Evolutionary conservation across 2,113 vertebrate species (phyloP), one percentile per base, ranked within the genome.

Genomic region (Balaeniceps rex): DNA sequence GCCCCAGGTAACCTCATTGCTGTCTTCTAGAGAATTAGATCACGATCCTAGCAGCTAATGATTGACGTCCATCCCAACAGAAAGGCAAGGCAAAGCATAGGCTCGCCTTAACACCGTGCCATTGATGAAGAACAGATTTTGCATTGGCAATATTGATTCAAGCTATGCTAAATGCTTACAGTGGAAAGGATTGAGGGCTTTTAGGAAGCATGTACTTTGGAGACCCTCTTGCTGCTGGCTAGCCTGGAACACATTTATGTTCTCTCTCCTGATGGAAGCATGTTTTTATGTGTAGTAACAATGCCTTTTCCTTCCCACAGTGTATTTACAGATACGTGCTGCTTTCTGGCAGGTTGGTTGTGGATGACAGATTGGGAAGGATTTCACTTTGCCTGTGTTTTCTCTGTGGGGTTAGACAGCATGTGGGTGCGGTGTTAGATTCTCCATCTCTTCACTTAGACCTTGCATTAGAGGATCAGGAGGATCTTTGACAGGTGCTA

Each of bases 61-160:
- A 95, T 75, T 95, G 97, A 92, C 25, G 60, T 93, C 90, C 89
- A 79, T 97, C 19, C 24, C 69, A 95, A 38, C 77, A 97, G 93
- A 97, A 97, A 97, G 94, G 94, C 94, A 93, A 96, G 36, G 55
- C 54, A 77, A 61, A 74, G 31, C 29, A 57, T 57, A 71, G 12
- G 57, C 93, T 98, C 78, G 12, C 88, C 94, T 69, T 70, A 96
- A 44, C 54, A 71, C 85, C 70, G 85, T 95, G 94, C 65, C 7
- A 12, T 72, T 97, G 92, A 97, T 96, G 96, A 97, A 89, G 95
- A 98, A 95, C 96, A 97, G 95, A 96, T 97, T 98, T 98, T 95
- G 83, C 58, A 74, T 90, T 95, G 94, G 90, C 93, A 94, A 40
- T 80, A 57, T 36, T 91, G 85, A 74, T 83, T 74, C 44, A 90